A percentile compares a stretch with the other conserved stretches of the same genome.
These are phyloP conservation scores for Sebastes nivosus DNA, from an alignment of 2,797 vertebrate genomes.

Conservation along the genomic window DNA sequence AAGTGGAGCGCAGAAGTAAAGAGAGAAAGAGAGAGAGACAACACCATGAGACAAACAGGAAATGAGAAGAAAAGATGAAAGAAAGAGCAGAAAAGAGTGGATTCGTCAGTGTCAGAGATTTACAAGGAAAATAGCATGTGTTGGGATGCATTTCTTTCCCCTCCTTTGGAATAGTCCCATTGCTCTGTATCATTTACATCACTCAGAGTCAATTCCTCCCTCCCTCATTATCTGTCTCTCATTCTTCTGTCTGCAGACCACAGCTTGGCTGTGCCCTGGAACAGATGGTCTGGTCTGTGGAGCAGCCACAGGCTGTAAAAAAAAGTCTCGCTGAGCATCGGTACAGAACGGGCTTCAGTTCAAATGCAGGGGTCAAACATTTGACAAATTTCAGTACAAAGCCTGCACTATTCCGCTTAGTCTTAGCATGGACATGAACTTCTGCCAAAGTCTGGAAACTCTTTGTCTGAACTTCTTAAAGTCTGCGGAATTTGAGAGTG, in stretches of 20 bases:
- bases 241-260: conserved; percentile 65
- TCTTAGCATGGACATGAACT: conserved; percentile 71
- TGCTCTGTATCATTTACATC: conserved; percentile 68
- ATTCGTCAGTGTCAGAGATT: conserved; percentile 44
- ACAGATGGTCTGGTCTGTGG: conserved; percentile 72
- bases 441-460: conserved; percentile 81
- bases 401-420: conserved; percentile 78
- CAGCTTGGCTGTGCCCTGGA: conserved; percentile 64
- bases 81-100: not conserved
- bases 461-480: conserved; percentile 77
- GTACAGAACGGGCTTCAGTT: conserved; percentile 69
- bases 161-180: conserved; percentile 41
- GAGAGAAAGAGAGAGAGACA: conserved; percentile 8
- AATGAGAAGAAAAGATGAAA: conserved; percentile 41
- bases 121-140: conserved; percentile 48
- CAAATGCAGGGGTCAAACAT: conserved; percentile 77
- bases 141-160: conserved; percentile 25
- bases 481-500: conserved; percentile 72
- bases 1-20: not conserved
- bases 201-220: conserved; percentile 55
- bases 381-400: conserved; percentile 81
- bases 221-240: conserved; percentile 65
- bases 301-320: conserved; percentile 64
- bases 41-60: conserved; percentile 38
- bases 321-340: conserved; percentile 65